Conservation (phyloP, 1,140 invertebrate genomes). For the Megalonaias nervosa region DNA sequence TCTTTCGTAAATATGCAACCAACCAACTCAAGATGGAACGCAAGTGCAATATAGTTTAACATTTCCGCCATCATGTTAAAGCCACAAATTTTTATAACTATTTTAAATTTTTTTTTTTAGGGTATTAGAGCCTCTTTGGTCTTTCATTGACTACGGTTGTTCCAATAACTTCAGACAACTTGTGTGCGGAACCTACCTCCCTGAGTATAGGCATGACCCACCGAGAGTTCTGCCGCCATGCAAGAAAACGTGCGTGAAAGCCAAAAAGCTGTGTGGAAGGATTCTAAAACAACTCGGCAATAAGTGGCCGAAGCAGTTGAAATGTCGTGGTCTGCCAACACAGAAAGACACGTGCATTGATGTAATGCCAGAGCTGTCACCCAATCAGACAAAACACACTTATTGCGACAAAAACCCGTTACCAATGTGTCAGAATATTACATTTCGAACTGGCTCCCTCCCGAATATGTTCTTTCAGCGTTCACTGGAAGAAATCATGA, state of each 20-base stretch:
- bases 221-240: constrained; percentile 32
- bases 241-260: constrained; percentile 43
- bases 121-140: constrained; percentile 22
- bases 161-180: constrained; percentile 39
- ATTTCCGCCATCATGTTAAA: no score
- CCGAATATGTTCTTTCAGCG: constrained; percentile 53
- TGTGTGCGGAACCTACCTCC: constrained; percentile 48
- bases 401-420: neutral
- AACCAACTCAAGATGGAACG: no score
- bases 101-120: neutral
- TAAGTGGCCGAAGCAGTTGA: constrained; percentile 40
- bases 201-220: constrained; percentile 37
- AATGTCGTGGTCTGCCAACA: neutral
- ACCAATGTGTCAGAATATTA: constrained; percentile 25
- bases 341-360: neutral
- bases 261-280: constrained; percentile 34
- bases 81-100: no score
- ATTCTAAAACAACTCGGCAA: constrained; percentile 25
- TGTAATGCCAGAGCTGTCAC: neutral
- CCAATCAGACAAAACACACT: neutral
- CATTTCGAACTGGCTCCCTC: constrained; percentile 32
- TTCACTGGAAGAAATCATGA: constrained; percentile 27
- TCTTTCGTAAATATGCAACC: no score
- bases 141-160: constrained; percentile 34
- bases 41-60: no score